Evolutionary conservation across 2,113 vertebrate genomes (phyloP).

Genomic region (Macrotis lagotis): DNA sequence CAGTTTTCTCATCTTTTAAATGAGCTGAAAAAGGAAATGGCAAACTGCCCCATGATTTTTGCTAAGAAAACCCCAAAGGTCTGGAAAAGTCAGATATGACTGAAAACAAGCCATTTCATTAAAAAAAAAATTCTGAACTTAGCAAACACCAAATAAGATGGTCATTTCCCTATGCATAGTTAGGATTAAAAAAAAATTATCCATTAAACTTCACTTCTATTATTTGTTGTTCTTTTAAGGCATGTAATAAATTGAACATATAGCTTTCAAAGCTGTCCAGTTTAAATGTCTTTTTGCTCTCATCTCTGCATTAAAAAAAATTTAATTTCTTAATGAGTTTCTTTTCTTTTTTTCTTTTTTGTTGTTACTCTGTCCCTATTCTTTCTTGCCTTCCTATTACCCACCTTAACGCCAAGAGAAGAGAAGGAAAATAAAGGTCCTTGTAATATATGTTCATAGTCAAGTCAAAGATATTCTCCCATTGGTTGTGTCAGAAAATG

Average conservation of each 20-base stretch:
- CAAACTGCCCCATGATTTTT: not conserved
- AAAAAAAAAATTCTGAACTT: not conserved
- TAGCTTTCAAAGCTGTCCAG: not conserved
- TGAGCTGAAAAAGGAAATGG: not conserved
- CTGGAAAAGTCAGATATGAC: no score
- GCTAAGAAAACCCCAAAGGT: not conserved
- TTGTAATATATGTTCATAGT: no score
- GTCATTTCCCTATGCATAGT: not conserved
- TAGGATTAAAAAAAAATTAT: not conserved
- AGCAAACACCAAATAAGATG: not conserved
- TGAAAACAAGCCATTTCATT: no score
- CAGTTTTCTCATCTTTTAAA: not conserved
- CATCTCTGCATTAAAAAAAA: not conserved
- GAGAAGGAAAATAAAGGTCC: no score
- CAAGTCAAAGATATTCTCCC: no score
- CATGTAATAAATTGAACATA: no score
- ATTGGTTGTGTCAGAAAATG: no score
- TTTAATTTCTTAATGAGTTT: not conserved
- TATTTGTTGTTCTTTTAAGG: not conserved
- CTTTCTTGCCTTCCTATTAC: no score
- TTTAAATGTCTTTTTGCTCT: not conserved
- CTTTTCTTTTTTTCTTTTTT: not conserved
- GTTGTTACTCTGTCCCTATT: no score
- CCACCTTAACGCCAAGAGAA: no score
- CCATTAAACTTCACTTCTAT: not conserved